A percentile compares a stretch with the other conserved stretches of the same genome.
Evolutionary conservation across 2,113 vertebrate genomes (phyloP).

Genomic region (Burhinus bistriatus): DNA sequence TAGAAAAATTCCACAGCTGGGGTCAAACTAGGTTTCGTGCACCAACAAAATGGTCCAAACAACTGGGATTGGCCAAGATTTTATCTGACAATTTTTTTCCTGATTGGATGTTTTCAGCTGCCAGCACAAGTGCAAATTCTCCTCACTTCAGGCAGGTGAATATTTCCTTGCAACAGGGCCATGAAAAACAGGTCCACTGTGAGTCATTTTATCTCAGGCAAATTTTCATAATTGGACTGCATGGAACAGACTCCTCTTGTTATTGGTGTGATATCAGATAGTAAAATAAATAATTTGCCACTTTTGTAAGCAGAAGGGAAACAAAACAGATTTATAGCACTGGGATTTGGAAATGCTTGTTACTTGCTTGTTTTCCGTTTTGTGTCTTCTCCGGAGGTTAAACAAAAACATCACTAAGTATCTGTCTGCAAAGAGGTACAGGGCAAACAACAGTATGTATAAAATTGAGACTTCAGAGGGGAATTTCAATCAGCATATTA

Average conservation of each 20-base stretch:
- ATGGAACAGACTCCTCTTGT: constrained; percentile 25
- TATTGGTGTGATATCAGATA: constrained; percentile 43
- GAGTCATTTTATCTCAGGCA: constrained; percentile 44
- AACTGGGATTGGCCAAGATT: background rate
- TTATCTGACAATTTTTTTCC: background rate
- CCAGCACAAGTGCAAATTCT: background rate
- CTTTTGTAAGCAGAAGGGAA: constrained; percentile 40
- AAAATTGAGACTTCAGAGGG: constrained; percentile 21
- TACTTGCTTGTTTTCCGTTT: constrained; percentile 52
- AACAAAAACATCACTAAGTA: constrained; percentile 37
- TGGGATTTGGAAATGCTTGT: constrained; percentile 59
- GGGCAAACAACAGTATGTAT: background rate
- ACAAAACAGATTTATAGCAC: constrained; percentile 30
- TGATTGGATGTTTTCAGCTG: background rate
- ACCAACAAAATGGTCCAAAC: background rate
- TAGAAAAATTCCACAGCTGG: background rate
- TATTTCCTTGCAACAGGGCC: constrained; percentile 16
- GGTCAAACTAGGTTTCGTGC: background rate
- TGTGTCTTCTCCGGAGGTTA: constrained; percentile 59
- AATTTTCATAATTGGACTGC: constrained; percentile 63
- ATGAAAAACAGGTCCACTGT: constrained; percentile 5
- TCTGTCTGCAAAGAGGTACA: constrained; percentile 21
- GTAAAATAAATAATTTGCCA: constrained; percentile 64
- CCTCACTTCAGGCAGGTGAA: background rate
- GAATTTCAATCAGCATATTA: constrained; percentile 52